Evolutionary conservation across 92 coral and sea anemone genomes (phyloP).

Genomic region (Porites evermanni): DNA sequence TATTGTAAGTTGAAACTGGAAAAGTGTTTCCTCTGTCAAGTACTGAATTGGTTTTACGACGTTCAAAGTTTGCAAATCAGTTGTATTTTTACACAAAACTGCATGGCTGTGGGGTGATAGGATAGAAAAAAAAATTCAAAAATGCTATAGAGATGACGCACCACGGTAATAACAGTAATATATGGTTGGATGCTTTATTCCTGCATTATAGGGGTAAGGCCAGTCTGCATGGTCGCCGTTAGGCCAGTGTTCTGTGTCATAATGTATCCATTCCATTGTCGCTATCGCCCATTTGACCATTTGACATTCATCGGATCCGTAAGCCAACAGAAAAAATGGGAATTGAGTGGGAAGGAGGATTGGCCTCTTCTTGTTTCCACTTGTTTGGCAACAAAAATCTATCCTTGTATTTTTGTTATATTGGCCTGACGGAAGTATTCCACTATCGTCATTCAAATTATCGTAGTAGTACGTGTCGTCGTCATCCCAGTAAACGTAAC

Average conservation of each 20-base stretch:
- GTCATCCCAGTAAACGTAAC: constrained; percentile 56
- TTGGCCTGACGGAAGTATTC: constrained; percentile 50
- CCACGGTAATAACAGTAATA: constrained; percentile 16
- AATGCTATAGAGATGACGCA: background rate
- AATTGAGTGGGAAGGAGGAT: constrained; percentile 39
- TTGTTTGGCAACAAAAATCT: constrained; percentile 42
- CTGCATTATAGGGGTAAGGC: constrained; percentile 17
- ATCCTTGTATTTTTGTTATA: constrained; percentile 28
- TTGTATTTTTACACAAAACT: no score
- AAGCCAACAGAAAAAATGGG: constrained; percentile 57
- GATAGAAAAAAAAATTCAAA: no score
- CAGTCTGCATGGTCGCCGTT: no score
- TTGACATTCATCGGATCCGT: constrained; percentile 29
- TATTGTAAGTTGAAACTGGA: no score
- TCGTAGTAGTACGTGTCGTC: background rate
- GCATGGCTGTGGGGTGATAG: background rate
- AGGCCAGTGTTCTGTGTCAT: no score
- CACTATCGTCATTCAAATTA: constrained; percentile 16
- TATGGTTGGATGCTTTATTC: background rate
- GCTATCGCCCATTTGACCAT: constrained; percentile 56
- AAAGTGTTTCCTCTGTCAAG: no score
- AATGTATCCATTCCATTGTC: constrained; percentile 32
- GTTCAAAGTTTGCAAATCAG: no score
- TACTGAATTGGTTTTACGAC: no score
- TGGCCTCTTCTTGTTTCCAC: constrained; percentile 44